phyloP scores from a whole-genome alignment of 1,140 invertebrate species.

The Vollenhovia emeryi region DNA sequence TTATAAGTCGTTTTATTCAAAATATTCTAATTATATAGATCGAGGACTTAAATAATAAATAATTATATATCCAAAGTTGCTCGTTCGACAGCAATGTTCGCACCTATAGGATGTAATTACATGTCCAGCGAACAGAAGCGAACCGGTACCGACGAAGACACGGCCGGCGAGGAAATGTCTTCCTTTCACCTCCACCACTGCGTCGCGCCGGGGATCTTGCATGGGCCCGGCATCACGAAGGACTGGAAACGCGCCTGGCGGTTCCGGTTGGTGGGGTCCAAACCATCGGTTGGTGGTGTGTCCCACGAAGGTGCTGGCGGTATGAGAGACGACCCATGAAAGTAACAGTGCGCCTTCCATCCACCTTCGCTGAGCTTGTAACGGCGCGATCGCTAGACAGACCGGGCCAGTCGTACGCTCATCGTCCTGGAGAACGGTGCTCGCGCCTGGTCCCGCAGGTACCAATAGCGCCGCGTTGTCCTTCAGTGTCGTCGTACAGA shows the following conservation, averaged over 20 bases:
- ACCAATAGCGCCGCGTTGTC: not conserved
- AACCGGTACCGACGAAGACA: not conserved
- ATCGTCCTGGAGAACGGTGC: conserved; percentile 70
- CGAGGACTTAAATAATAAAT: not conserved
- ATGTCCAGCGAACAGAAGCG: not conserved
- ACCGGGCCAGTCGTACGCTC: conserved; percentile 70
- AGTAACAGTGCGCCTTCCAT: conserved; percentile 80
- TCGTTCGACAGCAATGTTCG: not conserved
- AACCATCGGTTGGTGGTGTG: conserved; percentile 25
- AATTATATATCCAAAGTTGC: not conserved
- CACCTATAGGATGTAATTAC: not conserved
- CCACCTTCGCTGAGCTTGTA: conserved; percentile 15
- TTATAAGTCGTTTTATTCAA: not conserved
- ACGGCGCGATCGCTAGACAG: conserved; percentile 16
- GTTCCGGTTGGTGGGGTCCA: conserved; percentile 70
- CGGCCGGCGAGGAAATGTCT: conserved; percentile 78
- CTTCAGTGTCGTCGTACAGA: conserved; percentile 55
- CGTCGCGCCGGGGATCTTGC: conserved; percentile 42
- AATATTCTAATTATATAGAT: not conserved
- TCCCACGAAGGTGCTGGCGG: conserved; percentile 57
- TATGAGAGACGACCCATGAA: conserved; percentile 82
- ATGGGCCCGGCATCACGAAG: conserved; percentile 32
- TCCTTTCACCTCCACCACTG: conserved; percentile 80
- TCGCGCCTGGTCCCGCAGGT: conserved; percentile 13
- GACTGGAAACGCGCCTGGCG: conserved; percentile 66